A percentile compares a stretch with the other conserved stretches of the same genome.
Conservation (phyloP, 2,113 vertebrate species). For the Rhabdornis inornatus region DNA sequence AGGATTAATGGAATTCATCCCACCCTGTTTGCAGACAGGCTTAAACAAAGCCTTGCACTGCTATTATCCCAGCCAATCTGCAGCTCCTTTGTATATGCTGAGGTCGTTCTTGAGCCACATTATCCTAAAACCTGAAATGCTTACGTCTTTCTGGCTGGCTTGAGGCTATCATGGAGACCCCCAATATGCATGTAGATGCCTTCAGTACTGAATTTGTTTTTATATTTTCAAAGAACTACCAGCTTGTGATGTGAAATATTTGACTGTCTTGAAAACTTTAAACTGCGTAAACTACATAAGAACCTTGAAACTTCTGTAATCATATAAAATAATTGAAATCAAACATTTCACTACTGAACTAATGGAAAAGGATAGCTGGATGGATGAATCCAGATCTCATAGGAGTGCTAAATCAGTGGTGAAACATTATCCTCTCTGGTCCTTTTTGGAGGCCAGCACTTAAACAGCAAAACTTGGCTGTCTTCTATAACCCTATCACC, state of each 20-base stretch:
- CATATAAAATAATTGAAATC: neutral
- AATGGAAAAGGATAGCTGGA: neutral
- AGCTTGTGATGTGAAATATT: neutral
- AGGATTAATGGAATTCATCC: slow-evolving; percentile 6
- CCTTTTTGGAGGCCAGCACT: neutral
- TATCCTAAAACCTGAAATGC: neutral
- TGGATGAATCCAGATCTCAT: neutral
- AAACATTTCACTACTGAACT: neutral
- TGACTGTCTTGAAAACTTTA: neutral
- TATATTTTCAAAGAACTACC: neutral
- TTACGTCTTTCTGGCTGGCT: neutral
- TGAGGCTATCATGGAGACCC: neutral
- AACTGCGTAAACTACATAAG: neutral
- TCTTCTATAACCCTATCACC: neutral
- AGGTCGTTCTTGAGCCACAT: neutral
- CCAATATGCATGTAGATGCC: neutral
- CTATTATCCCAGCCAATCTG: neutral
- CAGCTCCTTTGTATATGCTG: neutral
- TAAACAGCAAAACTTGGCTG: neutral
- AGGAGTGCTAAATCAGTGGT: neutral
- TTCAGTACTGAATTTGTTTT: neutral
- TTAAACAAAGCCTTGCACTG: neutral
- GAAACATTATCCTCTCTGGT: neutral
- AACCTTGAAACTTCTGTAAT: neutral
- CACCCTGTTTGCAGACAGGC: neutral